A percentile compares a stretch with the other conserved stretches of the same genome.
Evolutionary conservation across 2,113 vertebrate species (phyloP).

Genomic region (Uria lomvia): DNA sequence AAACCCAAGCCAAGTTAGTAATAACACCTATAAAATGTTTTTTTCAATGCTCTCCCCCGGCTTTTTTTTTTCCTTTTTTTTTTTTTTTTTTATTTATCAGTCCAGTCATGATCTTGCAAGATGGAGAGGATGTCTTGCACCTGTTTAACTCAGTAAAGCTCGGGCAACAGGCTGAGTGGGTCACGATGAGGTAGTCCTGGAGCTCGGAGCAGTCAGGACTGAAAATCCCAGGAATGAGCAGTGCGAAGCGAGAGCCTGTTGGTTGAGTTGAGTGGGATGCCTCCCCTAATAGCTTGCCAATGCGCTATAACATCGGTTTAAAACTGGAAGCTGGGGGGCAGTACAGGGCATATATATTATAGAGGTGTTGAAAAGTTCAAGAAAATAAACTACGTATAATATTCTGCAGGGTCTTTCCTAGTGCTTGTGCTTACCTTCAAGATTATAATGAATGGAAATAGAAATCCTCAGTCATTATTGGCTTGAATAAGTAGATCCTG

Average conservation of each 20-base stretch:
- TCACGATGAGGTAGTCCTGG: neutral
- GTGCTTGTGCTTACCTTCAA: neutral
- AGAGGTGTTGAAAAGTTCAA: neutral
- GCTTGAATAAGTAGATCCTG: neutral
- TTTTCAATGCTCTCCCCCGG: neutral
- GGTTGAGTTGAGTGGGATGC: neutral
- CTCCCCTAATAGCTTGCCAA: neutral
- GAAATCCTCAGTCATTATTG: neutral
- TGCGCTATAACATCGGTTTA: neutral
- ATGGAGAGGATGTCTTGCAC: neutral
- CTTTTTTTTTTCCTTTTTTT: fast-evolving
- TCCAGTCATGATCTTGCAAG: neutral
- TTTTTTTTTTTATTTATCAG: neutral
- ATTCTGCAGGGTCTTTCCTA: neutral
- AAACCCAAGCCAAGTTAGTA: neutral
- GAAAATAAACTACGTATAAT: neutral
- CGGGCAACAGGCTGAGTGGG: neutral
- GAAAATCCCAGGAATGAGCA: neutral
- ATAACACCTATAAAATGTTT: neutral
- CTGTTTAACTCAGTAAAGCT: neutral
- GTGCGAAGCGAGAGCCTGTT: neutral
- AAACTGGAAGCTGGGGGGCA: neutral
- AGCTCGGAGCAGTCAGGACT: neutral
- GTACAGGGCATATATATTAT: neutral
- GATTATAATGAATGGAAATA: neutral